Base-by-base conservation (phyloP, 2,113 vertebrate species). In the Petrocephalus zakoni region DNA sequence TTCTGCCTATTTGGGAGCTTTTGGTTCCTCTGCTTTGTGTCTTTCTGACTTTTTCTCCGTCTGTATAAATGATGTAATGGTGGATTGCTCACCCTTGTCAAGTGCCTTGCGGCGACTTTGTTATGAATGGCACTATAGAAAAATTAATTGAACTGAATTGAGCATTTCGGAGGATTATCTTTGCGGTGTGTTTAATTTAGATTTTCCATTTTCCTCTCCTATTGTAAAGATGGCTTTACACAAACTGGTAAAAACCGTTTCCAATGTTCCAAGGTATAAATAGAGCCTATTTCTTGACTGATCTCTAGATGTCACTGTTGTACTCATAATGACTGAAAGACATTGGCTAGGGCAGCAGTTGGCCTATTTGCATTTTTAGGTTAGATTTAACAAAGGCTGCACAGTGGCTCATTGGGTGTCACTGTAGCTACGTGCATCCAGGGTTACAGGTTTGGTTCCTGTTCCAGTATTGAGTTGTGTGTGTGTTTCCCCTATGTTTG, bases 291-390 rank as follows among this genome's bases (percentile, higher is more conserved):
- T 90, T 47, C 37, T 34, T 21, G 55, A 25, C 53, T 49, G 1
- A 22, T 88, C 95, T 94, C 94, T 94, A 96, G 95, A 94, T 95
- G 95, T 94, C 95, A 93, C 94, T 95, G 91, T 95, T 95, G 94
- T 92, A 94, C 91, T 92, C 92, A 86, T 29, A 94, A 95, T 96
- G 46, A 37, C 34, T 78, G 34, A 49, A 53, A 49, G 37, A 83
- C 81, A 46, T 10, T n/a, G 81, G 22, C 21, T 47, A 49, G 8
- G n/a, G 42, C 4, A 49, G 19, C 37, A n/a, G 81, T 47, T 25
- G 8, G 46, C 2, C 7, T 0, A 49, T 49, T 46, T 83, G 81
- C 10, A 11, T 83, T 22, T 46, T 22, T 21, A 83, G 81, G 37
- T 47, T 21, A 4, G 15, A 15, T 2, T 83, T 47, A n/a, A 42